Evolutionary conservation across 1,140 invertebrate genomes (phyloP).

Genomic region (Tenebrio molitor): DNA sequence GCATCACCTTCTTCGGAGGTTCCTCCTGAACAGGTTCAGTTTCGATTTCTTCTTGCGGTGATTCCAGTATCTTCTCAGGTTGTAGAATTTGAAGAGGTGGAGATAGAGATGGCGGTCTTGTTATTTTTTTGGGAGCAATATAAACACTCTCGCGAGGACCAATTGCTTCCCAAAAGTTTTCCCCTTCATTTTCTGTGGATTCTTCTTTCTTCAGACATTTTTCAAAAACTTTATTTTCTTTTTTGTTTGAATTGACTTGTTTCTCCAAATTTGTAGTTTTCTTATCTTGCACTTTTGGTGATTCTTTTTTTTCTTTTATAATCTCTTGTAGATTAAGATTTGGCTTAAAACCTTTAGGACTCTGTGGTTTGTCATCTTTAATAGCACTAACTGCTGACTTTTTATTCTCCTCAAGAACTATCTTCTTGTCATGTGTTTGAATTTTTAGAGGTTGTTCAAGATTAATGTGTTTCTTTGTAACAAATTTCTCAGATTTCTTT

Average conservation of each 20-base stretch:
- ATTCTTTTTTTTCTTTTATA: too few species aligned
- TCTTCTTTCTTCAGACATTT: constrained; percentile 23
- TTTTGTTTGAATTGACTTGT: too few species aligned
- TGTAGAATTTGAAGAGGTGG: not conserved
- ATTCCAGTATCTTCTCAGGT: not conserved
- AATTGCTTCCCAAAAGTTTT: constrained; percentile 71
- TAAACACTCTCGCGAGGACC: constrained; percentile 71
- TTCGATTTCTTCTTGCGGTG: constrained; percentile 42
- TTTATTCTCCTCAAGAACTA: too few species aligned
- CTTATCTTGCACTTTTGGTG: too few species aligned
- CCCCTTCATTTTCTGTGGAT: constrained; percentile 45
- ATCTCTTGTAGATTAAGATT: too few species aligned
- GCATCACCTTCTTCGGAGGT: constrained; percentile 16
- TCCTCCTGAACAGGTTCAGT: constrained; percentile 38
- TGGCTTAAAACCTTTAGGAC: too few species aligned
- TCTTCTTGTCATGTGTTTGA: too few species aligned
- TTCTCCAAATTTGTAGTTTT: too few species aligned
- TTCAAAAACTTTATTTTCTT: not conserved
- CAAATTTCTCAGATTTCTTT: not conserved
- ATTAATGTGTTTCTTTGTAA: too few species aligned
- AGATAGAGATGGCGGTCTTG: constrained; percentile 55
- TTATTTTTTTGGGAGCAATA: constrained; percentile 43
- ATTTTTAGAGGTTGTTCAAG: too few species aligned
- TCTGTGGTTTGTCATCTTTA: too few species aligned
- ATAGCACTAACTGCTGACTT: too few species aligned